phyloP scores from a whole-genome alignment of 2,888 invertebrate species.

The Microplitis manilae region DNA sequence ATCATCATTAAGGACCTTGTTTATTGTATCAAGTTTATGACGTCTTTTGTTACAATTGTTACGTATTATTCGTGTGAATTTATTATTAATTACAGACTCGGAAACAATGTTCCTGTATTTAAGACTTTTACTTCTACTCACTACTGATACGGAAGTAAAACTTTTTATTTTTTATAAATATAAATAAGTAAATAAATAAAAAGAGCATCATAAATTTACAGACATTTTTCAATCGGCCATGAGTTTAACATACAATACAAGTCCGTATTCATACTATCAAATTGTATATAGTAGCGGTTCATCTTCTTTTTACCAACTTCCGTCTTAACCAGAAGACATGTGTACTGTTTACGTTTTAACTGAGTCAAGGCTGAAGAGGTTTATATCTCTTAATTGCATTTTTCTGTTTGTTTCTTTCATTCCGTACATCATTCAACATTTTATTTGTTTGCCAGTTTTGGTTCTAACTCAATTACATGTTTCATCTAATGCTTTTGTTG shows the following conservation, averaged over 20 bases:
- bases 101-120: background rate
- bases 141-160: background rate
- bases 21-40: background rate
- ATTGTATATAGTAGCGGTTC: constrained; percentile 6
- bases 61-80: background rate
- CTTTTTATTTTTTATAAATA: background rate
- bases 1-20: background rate
- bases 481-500: background rate
- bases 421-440: background rate
- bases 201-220: constrained; percentile 5
- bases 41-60: background rate
- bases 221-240: constrained; percentile 16
- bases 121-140: background rate
- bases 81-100: background rate
- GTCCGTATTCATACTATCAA: background rate
- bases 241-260: constrained; percentile 36
- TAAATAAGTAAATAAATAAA: background rate
- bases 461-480: background rate
- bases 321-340: background rate
- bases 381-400: background rate
- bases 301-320: constrained; percentile 28
- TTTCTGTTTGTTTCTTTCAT: background rate
- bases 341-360: constrained; percentile 1
- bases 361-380: background rate
- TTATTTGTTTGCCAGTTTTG: background rate